A percentile compares a stretch with the other conserved stretches of the same genome.
phyloP scores from a whole-genome alignment of 2,888 invertebrate species.

The Sesamia inferens region DNA sequence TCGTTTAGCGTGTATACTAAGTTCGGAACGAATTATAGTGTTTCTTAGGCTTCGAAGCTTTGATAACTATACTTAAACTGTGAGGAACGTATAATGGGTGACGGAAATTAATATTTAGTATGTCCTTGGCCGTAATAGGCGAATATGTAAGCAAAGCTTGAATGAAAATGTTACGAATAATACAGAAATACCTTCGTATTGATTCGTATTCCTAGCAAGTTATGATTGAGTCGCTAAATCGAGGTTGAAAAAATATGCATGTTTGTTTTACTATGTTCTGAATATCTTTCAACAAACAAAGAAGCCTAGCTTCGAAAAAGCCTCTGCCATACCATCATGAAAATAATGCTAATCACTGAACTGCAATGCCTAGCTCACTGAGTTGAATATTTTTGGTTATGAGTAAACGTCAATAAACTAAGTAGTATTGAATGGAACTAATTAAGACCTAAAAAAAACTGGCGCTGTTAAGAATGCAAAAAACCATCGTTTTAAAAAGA shows the following conservation, averaged over 20 bases:
- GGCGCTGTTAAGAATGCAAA: neutral
- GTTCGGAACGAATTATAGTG: conserved; percentile 44
- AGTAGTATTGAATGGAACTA: conserved; percentile 1
- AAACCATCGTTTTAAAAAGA: neutral
- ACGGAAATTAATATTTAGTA: conserved; percentile 44
- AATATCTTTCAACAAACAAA: conserved; percentile 46
- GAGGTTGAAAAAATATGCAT: conserved; percentile 64
- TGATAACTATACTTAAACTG: conserved; percentile 31
- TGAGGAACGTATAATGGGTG: conserved; percentile 23
- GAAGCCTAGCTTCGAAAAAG: conserved; percentile 19
- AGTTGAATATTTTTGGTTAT: conserved; percentile 33
- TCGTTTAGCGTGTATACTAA: conserved; percentile 55
- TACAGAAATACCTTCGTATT: conserved; percentile 44
- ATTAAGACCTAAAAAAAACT: neutral
- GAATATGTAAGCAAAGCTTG: conserved; percentile 39
- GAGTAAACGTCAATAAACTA: neutral
- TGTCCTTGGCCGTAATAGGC: conserved; percentile 39
- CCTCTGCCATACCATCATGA: conserved; percentile 25
- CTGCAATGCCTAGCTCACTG: conserved; percentile 34
- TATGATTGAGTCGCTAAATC: conserved; percentile 57
- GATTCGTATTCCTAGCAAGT: conserved; percentile 54
- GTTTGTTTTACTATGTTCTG: conserved; percentile 45
- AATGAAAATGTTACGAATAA: conserved; percentile 51
- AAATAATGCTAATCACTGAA: conserved; percentile 42
- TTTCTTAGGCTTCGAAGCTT: conserved; percentile 41